A percentile compares a stretch with the other conserved stretches of the same genome.
phyloP scores from a whole-genome alignment of 1,140 invertebrate species.

The Teleogryllus occipitalis region DNA sequence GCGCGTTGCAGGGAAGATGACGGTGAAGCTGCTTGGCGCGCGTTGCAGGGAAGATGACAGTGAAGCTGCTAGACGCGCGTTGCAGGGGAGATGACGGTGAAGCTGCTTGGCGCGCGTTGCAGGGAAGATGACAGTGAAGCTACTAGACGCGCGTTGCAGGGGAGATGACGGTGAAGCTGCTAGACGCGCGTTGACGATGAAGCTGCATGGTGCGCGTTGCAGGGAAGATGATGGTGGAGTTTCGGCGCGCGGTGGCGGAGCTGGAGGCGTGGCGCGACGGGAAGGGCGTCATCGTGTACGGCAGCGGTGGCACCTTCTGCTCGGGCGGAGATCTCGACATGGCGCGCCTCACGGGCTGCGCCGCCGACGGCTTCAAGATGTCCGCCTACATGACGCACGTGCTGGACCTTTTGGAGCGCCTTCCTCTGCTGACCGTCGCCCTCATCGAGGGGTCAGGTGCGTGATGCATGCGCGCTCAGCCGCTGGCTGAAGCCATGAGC shows the following conservation, averaged over 20 bases:
- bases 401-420: conserved; percentile 36
- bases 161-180: conserved; percentile 42
- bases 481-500: too few relatives aligned
- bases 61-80: conserved; percentile 48
- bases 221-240: conserved; percentile 54
- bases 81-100: conserved; percentile 52
- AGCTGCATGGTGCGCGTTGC: conserved; percentile 47
- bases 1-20: too few relatives aligned
- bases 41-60: conserved; percentile 42
- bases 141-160: conserved; percentile 47
- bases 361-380: conserved; percentile 40
- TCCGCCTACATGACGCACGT: conserved; percentile 43
- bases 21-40: conserved; percentile 51
- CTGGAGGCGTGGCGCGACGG: conserved; percentile 44
- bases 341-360: conserved; percentile 34
- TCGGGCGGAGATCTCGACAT: conserved; percentile 50
- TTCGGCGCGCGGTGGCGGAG: conserved; percentile 37
- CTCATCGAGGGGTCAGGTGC: conserved; percentile 42
- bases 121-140: conserved; percentile 40
- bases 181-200: conserved; percentile 43
- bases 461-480: neutral
- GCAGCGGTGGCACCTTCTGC: conserved; percentile 44
- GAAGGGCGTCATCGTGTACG: conserved; percentile 46
- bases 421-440: conserved; percentile 46
- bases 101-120: conserved; percentile 39